phyloP scores from a whole-genome alignment of 2,113 vertebrate genomes.

The Geococcyx californianus region DNA sequence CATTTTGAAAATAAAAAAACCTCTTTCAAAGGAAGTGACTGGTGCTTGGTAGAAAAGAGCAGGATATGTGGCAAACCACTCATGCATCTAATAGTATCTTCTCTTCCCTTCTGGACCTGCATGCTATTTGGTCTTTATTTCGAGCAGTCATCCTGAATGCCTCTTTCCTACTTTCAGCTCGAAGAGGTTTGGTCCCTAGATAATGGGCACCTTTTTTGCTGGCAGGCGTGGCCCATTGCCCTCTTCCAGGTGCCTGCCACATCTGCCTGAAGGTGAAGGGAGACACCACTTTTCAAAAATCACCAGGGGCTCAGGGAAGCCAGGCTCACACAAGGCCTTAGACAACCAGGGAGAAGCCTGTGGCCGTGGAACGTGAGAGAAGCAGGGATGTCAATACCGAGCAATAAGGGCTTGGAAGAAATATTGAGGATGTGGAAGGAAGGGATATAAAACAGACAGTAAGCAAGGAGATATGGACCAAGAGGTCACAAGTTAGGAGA shows the following conservation, averaged over 20 bases:
- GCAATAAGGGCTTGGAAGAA: neutral
- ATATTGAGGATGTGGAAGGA: neutral
- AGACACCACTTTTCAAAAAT: neutral
- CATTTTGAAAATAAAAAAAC: neutral
- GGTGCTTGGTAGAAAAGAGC: neutral
- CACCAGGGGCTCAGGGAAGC: neutral
- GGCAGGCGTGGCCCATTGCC: neutral
- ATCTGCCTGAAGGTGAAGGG: neutral
- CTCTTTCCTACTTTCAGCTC: neutral
- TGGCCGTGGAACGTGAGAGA: neutral
- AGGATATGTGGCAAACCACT: neutral
- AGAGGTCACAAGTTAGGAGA: neutral
- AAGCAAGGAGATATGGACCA: neutral
- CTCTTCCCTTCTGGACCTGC: neutral
- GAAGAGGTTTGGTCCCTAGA: neutral
- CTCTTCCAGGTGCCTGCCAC: neutral
- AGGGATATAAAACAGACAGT: neutral
- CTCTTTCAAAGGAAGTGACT: neutral
- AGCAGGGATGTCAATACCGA: neutral
- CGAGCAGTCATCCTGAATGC: fast-evolving
- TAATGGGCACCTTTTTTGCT: neutral
- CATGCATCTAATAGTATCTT: neutral
- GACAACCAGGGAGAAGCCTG: neutral
- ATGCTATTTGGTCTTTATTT: neutral
- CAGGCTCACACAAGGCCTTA: neutral